A percentile compares a stretch with the other conserved stretches of the same genome.
Conservation (phyloP, 2,797 vertebrate genomes). For the Falco cherrug region DNA sequence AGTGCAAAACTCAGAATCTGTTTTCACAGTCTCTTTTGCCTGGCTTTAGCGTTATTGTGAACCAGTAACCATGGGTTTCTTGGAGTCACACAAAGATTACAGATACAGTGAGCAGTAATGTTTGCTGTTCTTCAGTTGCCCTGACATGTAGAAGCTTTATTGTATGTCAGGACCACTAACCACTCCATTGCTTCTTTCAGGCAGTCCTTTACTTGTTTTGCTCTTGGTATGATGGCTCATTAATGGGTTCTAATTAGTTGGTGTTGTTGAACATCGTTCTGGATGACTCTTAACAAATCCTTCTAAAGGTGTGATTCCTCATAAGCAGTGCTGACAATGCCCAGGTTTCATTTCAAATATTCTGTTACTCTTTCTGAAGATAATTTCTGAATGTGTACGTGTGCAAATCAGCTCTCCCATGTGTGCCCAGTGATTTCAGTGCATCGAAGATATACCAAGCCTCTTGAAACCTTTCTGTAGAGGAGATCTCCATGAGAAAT, state of each 20-base stretch:
- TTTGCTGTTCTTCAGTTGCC: background rate
- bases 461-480: background rate
- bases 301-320: background rate
- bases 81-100: background rate
- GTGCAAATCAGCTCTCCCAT: background rate
- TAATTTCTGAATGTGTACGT: background rate
- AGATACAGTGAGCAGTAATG: background rate
- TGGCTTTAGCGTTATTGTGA: background rate
- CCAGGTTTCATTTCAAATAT: background rate
- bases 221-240: background rate
- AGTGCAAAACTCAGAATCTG: background rate
- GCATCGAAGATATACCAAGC: background rate
- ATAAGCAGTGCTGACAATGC: background rate
- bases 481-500: background rate
- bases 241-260: background rate
- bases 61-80: background rate
- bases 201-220: background rate
- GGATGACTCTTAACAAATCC: background rate
- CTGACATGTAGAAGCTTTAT: background rate
- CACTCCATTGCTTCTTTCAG: background rate
- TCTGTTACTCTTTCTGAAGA: background rate
- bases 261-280: fast-evolving
- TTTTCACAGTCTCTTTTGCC: background rate
- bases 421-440: background rate
- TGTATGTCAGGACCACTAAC: background rate